A percentile compares a stretch with the other conserved stretches of the same genome.
These are phyloP conservation scores for Channa striata DNA, from an alignment of 2,797 vertebrate genomes.

Conservation along the genomic window DNA sequence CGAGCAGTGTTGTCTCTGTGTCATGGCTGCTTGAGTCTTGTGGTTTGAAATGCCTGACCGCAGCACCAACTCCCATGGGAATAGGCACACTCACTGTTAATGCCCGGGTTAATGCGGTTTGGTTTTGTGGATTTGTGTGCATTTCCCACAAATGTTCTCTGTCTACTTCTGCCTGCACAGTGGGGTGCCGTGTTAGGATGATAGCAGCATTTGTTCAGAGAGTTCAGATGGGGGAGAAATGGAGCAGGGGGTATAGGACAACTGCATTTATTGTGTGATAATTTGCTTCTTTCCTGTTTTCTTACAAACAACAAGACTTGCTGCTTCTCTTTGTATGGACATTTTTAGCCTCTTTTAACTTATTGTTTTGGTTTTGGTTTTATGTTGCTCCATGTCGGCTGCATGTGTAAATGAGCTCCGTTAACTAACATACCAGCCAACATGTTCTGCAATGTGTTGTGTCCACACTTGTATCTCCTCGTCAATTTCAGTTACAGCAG, in stretches of 20 bases:
- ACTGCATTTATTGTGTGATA: background rate
- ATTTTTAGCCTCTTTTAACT: too few species aligned
- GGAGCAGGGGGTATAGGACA: conserved; percentile 5
- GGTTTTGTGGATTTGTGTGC: background rate
- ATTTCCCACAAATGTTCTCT: background rate
- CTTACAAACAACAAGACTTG: too few species aligned
- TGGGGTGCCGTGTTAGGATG: background rate
- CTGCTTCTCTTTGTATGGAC: too few species aligned
- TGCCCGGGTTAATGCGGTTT: conserved; percentile 5
- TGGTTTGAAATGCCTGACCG: conserved; percentile 19
- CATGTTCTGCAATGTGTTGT: background rate
- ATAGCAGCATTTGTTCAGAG: background rate
- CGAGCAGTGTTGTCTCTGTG: conserved; percentile 16
- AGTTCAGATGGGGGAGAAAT: conserved; percentile 10
- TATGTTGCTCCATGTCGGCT: background rate
- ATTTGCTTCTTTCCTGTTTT: background rate
- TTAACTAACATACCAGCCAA: background rate
- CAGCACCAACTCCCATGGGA: conserved; percentile 5
- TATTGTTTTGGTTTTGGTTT: too few species aligned
- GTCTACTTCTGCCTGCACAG: background rate
- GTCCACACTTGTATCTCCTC: background rate
- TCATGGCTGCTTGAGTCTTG: conserved; percentile 20
- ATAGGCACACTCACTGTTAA: background rate
- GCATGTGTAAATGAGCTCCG: background rate
- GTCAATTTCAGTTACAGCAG: too few species aligned